A percentile compares a stretch with the other conserved stretches of the same genome.
Evolutionary conservation across 2,888 invertebrate genomes (phyloP).

Genomic region (Drosophila aldrichi): DNA sequence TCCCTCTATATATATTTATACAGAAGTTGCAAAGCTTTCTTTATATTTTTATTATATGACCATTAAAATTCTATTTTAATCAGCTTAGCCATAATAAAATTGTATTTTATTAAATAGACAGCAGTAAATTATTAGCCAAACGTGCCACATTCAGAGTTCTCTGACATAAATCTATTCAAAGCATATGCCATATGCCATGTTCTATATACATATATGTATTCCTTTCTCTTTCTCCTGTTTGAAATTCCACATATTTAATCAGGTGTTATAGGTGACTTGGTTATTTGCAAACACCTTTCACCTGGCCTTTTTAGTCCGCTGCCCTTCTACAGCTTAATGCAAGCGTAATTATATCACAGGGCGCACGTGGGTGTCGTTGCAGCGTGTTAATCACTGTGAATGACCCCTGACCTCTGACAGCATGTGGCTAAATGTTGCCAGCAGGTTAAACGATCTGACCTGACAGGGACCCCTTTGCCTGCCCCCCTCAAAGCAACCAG

Average conservation of each 20-base stretch:
- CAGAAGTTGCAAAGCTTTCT: not conserved
- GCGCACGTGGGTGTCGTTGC: conserved; percentile 24
- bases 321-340: not conserved
- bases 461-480: not conserved
- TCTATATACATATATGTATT: not conserved
- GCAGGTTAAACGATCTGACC: conserved; percentile 38
- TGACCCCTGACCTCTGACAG: conserved; percentile 40
- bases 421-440: conserved; percentile 20
- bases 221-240: not conserved
- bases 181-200: not conserved
- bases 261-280: conserved; percentile 3
- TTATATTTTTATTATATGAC: not conserved
- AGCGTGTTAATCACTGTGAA: conserved; percentile 31
- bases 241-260: not conserved
- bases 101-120: not conserved
- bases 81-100: not conserved
- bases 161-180: not conserved
- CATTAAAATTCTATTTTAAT: conserved; percentile 3
- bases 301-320: not conserved
- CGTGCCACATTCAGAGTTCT: not conserved
- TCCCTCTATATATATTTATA: no score
- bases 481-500: conserved; percentile 11
- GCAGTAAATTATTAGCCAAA: not conserved
- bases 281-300: not conserved
- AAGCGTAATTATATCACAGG: conserved; percentile 8